Evolutionary conservation across 2,113 vertebrate species (phyloP).

Genomic region (Anseranas semipalmata): DNA sequence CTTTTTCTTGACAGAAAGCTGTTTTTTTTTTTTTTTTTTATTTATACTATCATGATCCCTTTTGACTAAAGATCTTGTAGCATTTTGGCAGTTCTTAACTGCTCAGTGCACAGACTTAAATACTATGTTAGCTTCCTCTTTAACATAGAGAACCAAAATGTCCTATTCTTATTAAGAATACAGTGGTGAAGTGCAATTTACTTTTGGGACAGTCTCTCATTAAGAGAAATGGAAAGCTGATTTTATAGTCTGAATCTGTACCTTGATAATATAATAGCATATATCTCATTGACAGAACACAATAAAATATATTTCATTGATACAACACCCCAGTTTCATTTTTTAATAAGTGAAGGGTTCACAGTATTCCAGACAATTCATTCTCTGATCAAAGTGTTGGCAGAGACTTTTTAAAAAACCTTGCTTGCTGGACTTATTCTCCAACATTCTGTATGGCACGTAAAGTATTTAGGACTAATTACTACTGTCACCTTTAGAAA

Average conservation of each 20-base stretch:
- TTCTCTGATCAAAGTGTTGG: conserved; percentile 60
- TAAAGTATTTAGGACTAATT: conserved; percentile 41
- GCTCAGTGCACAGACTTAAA: conserved; percentile 4
- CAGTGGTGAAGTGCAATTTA: conserved; percentile 54
- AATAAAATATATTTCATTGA: conserved; percentile 65
- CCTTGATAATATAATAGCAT: conserved; percentile 71
- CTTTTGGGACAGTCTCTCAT: conserved; percentile 43
- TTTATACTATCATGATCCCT: not conserved
- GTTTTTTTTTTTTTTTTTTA: not conserved
- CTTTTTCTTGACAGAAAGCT: not conserved
- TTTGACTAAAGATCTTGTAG: not conserved
- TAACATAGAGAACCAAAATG: conserved; percentile 32
- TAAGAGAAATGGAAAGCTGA: conserved; percentile 65
- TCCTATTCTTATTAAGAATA: conserved; percentile 32
- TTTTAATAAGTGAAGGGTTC: conserved; percentile 56
- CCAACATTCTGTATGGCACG: not conserved
- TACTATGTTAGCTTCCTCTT: conserved; percentile 29
- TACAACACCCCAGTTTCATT: conserved; percentile 43
- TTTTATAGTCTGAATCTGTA: conserved; percentile 66
- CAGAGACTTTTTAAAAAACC: conserved; percentile 2
- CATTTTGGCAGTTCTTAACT: conserved; percentile 21
- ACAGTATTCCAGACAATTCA: conserved; percentile 48
- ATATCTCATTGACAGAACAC: conserved; percentile 49
- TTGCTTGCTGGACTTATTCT: conserved; percentile 14
- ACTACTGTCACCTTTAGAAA: not conserved